A percentile compares a stretch with the other conserved stretches of the same genome.
Conservation (phyloP, 2,888 invertebrate genomes). For the Perdita meconis region DNA sequence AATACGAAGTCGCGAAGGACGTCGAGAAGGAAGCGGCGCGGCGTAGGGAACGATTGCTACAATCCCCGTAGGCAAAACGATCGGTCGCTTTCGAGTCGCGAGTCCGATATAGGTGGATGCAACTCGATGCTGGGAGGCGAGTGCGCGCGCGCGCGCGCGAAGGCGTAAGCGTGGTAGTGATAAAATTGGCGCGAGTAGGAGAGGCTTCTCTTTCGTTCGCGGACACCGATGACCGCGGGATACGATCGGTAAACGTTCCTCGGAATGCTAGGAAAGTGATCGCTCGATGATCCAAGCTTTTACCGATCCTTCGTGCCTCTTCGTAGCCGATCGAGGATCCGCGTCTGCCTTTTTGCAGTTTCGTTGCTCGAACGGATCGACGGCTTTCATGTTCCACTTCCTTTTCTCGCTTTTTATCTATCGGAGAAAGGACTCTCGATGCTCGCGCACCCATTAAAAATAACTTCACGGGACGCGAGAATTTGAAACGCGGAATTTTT, state of each 20-base stretch:
- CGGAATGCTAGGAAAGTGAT: constrained; percentile 76
- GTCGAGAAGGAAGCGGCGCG: constrained; percentile 40
- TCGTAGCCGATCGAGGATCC: constrained; percentile 1
- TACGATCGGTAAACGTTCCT: constrained; percentile 70
- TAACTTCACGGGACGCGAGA: background rate
- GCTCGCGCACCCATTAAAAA: background rate
- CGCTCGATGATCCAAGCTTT: constrained; percentile 38
- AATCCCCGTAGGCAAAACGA: constrained; percentile 29
- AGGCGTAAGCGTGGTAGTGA: constrained; percentile 62
- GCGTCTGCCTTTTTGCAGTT: background rate
- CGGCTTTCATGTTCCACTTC: no score
- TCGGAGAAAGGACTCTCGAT: background rate
- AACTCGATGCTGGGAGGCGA: constrained; percentile 28
- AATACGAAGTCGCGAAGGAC: constrained; percentile 25
- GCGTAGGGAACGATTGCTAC: constrained; percentile 19
- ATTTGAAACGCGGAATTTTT: background rate
- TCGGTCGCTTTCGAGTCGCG: constrained; percentile 31
- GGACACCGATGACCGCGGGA: constrained; percentile 49
- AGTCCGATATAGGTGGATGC: constrained; percentile 35
- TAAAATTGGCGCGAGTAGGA: constrained; percentile 53
- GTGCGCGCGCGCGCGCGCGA: constrained; percentile 37
- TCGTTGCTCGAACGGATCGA: background rate
- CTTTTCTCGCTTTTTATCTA: background rate
- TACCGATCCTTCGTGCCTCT: constrained; percentile 30
- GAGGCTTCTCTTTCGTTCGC: constrained; percentile 51